These are phyloP conservation scores for Hippocampus mohnikei DNA, from an alignment of 2,113 vertebrate species.

Conservation along the genomic window DNA sequence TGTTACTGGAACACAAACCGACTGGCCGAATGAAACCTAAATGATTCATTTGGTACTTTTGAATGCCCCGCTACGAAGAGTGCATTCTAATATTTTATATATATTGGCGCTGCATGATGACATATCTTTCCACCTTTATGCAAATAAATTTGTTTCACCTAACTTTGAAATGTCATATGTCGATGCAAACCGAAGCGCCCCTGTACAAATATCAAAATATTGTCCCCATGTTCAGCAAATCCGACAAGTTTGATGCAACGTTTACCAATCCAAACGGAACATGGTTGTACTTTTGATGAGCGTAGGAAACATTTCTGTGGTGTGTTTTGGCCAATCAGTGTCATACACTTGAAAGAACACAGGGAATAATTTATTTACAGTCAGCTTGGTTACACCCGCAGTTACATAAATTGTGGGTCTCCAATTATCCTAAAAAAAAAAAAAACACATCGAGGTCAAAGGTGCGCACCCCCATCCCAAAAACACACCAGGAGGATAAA, in stretches of 20 bases:
- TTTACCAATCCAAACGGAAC: background rate
- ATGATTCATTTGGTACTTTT: background rate
- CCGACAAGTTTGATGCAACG: no score
- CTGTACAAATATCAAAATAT: no score
- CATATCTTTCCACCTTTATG: no score
- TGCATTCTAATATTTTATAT: no score
- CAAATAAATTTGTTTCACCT: no score
- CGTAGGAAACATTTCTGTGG: conserved; percentile 6
- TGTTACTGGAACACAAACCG: no score
- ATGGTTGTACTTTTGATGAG: background rate
- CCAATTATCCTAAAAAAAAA: conserved; percentile 30
- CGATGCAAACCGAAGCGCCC: no score
- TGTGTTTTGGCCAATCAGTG: conserved; percentile 32
- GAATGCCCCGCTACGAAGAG: no score
- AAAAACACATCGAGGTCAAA: conserved; percentile 26
- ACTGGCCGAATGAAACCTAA: background rate
- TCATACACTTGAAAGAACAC: conserved; percentile 43
- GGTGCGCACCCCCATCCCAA: conserved; percentile 8
- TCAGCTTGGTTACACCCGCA: conserved; percentile 49
- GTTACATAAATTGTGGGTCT: conserved; percentile 42
- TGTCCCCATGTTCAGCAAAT: no score
- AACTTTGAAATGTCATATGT: no score
- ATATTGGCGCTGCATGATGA: no score
- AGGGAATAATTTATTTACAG: conserved; percentile 62
- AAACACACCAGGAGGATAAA: conserved; percentile 30